phyloP scores from a whole-genome alignment of 2,888 invertebrate genomes.

The Drosophila kanekoi region DNA sequence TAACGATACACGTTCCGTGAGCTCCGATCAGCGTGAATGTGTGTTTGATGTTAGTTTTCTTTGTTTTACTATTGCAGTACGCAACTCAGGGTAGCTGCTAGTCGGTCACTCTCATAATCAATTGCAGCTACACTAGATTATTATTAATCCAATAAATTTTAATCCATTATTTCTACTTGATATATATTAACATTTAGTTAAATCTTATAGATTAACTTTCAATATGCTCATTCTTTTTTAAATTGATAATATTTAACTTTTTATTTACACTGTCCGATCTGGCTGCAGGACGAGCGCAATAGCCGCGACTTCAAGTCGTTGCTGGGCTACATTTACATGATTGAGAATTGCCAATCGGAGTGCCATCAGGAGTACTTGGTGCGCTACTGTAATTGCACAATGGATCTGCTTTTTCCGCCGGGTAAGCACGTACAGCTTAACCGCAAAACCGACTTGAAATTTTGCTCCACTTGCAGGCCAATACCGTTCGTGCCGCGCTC shows the following conservation, averaged over 20 bases:
- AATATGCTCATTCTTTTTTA: neutral
- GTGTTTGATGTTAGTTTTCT: constrained; percentile 77
- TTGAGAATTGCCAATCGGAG: constrained; percentile 83
- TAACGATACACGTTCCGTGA: constrained; percentile 73
- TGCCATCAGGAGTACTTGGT: constrained; percentile 84
- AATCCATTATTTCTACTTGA: too few species aligned
- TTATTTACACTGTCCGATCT: neutral
- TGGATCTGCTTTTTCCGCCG: constrained; percentile 84
- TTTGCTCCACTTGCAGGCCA: constrained; percentile 57
- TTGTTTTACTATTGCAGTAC: neutral
- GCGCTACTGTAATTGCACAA: constrained; percentile 83
- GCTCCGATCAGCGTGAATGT: constrained; percentile 74
- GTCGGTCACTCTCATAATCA: too few species aligned
- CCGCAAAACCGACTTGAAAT: constrained; percentile 35
- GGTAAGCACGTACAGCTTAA: constrained; percentile 72
- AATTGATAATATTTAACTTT: too few species aligned
- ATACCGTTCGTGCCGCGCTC: constrained; percentile 72
- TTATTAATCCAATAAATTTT: too few species aligned
- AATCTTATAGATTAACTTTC: too few species aligned
- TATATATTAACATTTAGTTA: too few species aligned
- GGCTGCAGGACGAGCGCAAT: constrained; percentile 75
- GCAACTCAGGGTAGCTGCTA: neutral
- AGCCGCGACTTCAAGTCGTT: constrained; percentile 78
- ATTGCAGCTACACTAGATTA: too few species aligned
- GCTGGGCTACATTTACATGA: constrained; percentile 82